These are phyloP conservation scores for Catalaphyllia jardinei DNA, from an alignment of 64 coral and sea anemone species.

Conservation along the genomic window DNA sequence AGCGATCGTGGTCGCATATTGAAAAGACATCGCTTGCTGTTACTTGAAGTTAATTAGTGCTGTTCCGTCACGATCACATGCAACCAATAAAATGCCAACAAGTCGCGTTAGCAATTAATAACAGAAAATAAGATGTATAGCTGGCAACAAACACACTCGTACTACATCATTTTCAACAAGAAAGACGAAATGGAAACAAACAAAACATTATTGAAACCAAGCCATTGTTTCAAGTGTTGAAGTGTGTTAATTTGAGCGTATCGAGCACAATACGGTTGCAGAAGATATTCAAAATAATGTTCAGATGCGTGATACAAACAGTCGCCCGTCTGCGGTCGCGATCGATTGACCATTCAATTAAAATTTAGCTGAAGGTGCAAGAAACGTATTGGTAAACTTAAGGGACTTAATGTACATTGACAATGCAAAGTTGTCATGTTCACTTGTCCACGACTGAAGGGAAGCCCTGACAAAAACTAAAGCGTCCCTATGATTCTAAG, in stretches of 20 bases:
- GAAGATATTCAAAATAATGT: not conserved
- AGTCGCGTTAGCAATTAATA: not conserved
- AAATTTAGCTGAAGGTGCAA: not conserved
- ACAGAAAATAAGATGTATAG: not conserved
- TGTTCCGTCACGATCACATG: not conserved
- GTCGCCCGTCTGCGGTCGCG: not conserved
- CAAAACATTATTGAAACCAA: not conserved
- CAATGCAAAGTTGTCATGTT: not conserved
- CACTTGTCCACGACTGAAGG: not conserved
- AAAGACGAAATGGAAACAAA: not conserved
- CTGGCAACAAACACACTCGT: not conserved
- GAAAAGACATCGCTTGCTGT: not conserved
- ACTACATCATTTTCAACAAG: not conserved
- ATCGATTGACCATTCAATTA: not conserved
- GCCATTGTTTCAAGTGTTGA: not conserved
- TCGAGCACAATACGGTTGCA: not conserved
- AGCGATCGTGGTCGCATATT: not conserved
- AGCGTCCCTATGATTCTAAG: not conserved
- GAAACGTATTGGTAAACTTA: not conserved
- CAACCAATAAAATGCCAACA: not conserved
- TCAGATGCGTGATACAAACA: not conserved
- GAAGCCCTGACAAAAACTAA: not conserved
- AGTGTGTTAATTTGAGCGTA: not conserved
- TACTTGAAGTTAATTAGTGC: not conserved
- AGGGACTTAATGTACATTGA: not conserved